Conservation (phyloP, 1,140 invertebrate genomes). For the Gerris buenoi region DNA sequence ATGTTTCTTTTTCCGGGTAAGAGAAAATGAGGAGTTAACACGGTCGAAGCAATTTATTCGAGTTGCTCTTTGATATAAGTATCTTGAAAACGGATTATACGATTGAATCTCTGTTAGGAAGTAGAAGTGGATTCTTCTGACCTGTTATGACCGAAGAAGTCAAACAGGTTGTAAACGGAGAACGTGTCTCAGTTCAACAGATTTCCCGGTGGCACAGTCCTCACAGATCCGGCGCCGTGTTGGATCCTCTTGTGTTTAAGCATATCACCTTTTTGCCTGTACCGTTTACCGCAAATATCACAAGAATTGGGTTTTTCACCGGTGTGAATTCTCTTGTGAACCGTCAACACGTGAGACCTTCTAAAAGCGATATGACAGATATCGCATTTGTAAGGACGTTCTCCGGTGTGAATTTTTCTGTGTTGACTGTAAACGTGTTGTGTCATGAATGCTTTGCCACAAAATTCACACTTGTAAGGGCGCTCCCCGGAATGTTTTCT, state of each 20-base stretch:
- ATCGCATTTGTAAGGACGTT: constrained; percentile 23
- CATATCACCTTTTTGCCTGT: constrained; percentile 19
- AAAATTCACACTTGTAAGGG: constrained; percentile 22
- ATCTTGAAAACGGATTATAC: no score
- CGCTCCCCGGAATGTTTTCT: constrained; percentile 22
- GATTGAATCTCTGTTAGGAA: no score
- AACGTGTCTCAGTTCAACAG: no score
- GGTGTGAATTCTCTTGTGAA: constrained; percentile 35
- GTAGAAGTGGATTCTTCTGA: no score
- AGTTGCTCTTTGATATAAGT: no score
- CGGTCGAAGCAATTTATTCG: no score
- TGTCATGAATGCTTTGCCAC: constrained; percentile 26
- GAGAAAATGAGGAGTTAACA: no score
- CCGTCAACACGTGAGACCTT: constrained; percentile 22
- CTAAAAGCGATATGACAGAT: constrained; percentile 23
- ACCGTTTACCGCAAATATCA: constrained; percentile 44
- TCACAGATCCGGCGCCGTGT: no score
- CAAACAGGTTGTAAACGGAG: no score
- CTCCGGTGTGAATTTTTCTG: constrained; percentile 25
- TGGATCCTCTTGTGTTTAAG: constrained; percentile 10
- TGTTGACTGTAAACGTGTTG: constrained; percentile 24
- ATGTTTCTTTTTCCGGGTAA: no score
- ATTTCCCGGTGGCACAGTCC: no score
- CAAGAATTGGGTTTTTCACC: constrained; percentile 54
- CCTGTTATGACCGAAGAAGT: no score